Base-by-base conservation (phyloP, 2,797 vertebrate species). In the Rhinophrynus dorsalis region DNA sequence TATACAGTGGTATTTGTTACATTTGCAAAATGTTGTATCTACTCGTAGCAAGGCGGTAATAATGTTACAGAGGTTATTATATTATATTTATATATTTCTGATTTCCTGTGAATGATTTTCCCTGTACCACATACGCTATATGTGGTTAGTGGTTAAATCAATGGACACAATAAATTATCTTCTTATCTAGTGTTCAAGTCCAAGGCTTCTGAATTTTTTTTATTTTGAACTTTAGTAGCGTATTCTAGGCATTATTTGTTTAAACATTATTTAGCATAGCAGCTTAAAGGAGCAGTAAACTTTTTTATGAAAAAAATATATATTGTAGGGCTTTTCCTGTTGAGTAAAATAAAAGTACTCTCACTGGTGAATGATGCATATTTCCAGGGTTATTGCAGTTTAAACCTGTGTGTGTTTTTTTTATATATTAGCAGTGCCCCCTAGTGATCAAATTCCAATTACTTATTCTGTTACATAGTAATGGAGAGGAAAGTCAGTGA, bases 161-260 rank as follows among this genome's bases (percentile, higher is more conserved):
- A 26, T 44, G 35, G 29, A 73, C 35, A 51, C 44, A 66, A 65
- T 72, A 72, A 73, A 73, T 52, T 35, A 32, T 64, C 23, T 29
- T 33, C 44, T 73, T 73, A 73, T 66, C 61, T 73, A 24, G 60
- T 64, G 60, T 55, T 58, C 42, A 64, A 71, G 68, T 71, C 52
- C 68, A 64, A 48, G 42, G 50, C 21, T 57, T 18, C 42, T 29
- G 17, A 9, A 27, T 35, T n/a, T 23, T 42, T 60, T 5, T 33
- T 26, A 18, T 17, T 37, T 57, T 42, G 13, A 26, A 37, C n/a
- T 9, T 6, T 3, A 3, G 33, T 13, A 37, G 24, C 11, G 24
- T 10, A 8, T 26, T 37, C 13, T 8, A 8, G 20, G 27, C 15
- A 17, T n/a, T 18, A 7, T 17, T 10, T 59, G 24, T 27, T 44